Base-by-base conservation (phyloP, 1,140 invertebrate genomes). In the Probaryconus sp. region DNA sequence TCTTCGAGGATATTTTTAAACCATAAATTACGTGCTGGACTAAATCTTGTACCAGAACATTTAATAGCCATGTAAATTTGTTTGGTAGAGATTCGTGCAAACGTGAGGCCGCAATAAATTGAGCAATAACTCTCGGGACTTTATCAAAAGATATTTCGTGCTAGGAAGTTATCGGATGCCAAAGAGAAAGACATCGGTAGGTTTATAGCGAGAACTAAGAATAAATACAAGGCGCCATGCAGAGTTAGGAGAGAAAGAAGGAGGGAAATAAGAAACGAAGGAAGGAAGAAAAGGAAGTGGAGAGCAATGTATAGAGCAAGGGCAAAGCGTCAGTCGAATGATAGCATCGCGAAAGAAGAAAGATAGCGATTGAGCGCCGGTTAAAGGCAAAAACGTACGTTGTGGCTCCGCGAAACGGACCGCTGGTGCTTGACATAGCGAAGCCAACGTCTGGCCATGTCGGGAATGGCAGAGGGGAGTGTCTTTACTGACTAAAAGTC, bases 401-500 rank as follows among this genome's bases (percentile, higher is more conserved):
- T n/a, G n/a, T n/a, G n/a, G 63, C 47, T 5, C 28, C 28, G 31
- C 45, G 67, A 43, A 70, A 63, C 53, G 42, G 9, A 56, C 64
- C 14, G 37, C 17, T 43, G 42, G 51, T 72, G 82, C 79, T 83
- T 85, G 76, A 77, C 81, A 80, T 83, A 83, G 81, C 83, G 55
- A 78, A 79, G 76, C 76, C 65, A 79, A 55, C 82, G 83, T 84
- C 83, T 85, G 79, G 82, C 79, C 83, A 83, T 82, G 82, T 72
- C 70, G 82, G 73, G 83, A 84, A 84, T 85, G 83, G 79, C 82
- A 65, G 77, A 77, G 79, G 81, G 80, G 81, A 72, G 72, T 68
- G 65, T 40, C 69, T 83, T 83, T 81, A 81, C 81, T 71, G 78
- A 76, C 82, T 84, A 83, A 85, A 84, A 83, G 81, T 82, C 77